Base-by-base conservation (phyloP, 2,113 vertebrate genomes). In the Peromyscus leucopus region DNA sequence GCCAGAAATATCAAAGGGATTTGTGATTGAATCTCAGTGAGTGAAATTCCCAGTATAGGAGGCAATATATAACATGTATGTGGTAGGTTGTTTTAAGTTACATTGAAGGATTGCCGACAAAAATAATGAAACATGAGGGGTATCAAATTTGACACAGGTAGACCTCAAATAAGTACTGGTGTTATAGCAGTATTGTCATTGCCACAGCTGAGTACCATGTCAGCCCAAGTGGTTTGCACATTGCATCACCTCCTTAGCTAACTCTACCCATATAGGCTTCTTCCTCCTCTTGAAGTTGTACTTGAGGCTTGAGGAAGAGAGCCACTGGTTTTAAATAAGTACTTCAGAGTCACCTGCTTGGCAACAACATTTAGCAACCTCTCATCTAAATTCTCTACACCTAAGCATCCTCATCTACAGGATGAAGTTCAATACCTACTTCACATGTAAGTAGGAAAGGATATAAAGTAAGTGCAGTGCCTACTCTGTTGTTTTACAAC, bases 1-100 rank as follows among this genome's bases (percentile, higher is more conserved):
- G 22, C 22, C 48, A 90, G 67, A 57, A 98, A 59, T 82, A 59
- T 85, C 61, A 63, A 86, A 22, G 28, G 65, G 51, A 48, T 94
- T 74, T 86, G 13, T 90, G 55, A 94, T 87, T 93, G 95, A 74
- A 74, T 74, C 51, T 46, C 26, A 63, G 39, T 1, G 36, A 31
- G 9, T 42, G 21, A 63, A 83, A 78, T 89, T 88, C 82, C 63
- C 28, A 78, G 83, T 46, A 84, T 82, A 87, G 0, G 42, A 65
- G 59, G 67, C 24, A 91, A 91, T 63, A 39, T 24, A 78, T 91
- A 90, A 78, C 7, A 82, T 24, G 13, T 21, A 7, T 31, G 1
- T 24, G 2, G 10, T 72, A 7, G 57, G 4, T 87, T 92, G 28
- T 59, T 89, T 83, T 65, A 92, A 63, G n/a, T 42, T 83, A 57